These are phyloP conservation scores for Spheniscus mendiculus DNA, from an alignment of 2,113 vertebrate species.

Conservation along the genomic window DNA sequence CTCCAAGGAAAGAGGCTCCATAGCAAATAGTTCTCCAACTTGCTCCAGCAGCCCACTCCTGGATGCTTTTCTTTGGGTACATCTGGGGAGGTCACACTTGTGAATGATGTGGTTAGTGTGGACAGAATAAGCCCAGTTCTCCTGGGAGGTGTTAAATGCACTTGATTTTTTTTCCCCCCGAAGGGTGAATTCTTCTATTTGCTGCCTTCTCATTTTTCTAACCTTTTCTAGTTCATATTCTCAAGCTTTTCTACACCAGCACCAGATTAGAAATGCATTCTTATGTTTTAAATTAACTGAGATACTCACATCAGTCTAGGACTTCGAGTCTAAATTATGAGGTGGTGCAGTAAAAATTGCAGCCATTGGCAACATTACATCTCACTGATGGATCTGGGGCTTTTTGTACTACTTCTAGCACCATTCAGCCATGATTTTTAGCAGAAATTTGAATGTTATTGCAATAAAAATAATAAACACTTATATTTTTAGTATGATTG, in stretches of 20 bases:
- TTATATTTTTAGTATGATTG: background rate
- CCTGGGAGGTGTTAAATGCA: background rate
- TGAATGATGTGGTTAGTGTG: background rate
- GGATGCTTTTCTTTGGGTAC: background rate
- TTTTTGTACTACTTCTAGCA: background rate
- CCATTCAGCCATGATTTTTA: background rate
- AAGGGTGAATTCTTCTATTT: background rate
- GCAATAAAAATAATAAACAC: background rate
- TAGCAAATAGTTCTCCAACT: background rate
- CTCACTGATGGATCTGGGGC: accelerated
- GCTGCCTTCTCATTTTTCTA: background rate
- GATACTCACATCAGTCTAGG: background rate
- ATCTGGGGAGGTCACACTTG: background rate
- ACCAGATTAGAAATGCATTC: background rate
- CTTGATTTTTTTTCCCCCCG: background rate
- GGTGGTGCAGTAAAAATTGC: background rate
- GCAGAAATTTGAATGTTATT: background rate
- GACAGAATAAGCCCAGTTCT: background rate
- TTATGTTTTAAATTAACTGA: background rate
- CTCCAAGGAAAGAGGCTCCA: background rate
- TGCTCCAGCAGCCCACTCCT: background rate
- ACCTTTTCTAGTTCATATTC: background rate
- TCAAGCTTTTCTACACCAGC: background rate
- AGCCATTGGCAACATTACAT: background rate
- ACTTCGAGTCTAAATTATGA: background rate